A percentile compares a stretch with the other conserved stretches of the same genome.
These are phyloP conservation scores for Meta bourneti DNA, from an alignment of 2,888 invertebrate genomes.

Conservation along the genomic window DNA sequence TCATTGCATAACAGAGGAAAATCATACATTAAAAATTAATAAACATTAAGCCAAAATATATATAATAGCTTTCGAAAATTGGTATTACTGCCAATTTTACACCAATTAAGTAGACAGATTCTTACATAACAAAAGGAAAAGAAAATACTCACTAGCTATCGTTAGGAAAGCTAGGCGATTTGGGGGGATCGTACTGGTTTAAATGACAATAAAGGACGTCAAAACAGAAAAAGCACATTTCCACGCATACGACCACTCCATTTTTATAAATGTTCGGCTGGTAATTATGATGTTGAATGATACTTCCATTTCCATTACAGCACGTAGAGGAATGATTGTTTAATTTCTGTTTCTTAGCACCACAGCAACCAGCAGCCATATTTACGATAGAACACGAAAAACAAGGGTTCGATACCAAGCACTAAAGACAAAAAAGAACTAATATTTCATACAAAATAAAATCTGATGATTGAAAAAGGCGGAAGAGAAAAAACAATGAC, in stretches of 20 bases:
- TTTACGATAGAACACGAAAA: slow-evolving; percentile 30
- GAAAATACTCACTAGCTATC: slow-evolving; percentile 92
- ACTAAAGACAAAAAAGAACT: neutral
- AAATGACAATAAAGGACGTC: slow-evolving; percentile 97
- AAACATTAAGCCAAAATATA: no score
- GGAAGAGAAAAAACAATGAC: neutral
- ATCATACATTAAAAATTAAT: no score
- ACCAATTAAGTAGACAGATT: no score
- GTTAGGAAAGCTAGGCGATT: slow-evolving; percentile 94
- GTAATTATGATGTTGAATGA: slow-evolving; percentile 62
- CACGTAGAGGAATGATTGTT: slow-evolving; percentile 85
- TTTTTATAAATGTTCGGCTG: slow-evolving; percentile 76
- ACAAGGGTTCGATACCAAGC: neutral
- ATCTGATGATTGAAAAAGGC: neutral
- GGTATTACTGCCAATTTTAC: no score
- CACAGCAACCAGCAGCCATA: slow-evolving; percentile 95
- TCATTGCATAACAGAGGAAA: no score
- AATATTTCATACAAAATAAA: neutral
- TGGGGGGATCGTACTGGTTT: slow-evolving; percentile 94
- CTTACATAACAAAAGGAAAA: no score
- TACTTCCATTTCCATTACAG: slow-evolving; percentile 82
- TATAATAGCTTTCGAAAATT: no score
- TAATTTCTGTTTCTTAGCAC: slow-evolving; percentile 94
- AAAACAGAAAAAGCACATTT: slow-evolving; percentile 99
- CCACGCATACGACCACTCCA: slow-evolving; percentile 88